Percentiles rank a stretch among this genome's conserved stretches.
These are phyloP conservation scores for Maccullochella peelii DNA, from an alignment of 2,113 vertebrate genomes.

Conservation along the genomic window DNA sequence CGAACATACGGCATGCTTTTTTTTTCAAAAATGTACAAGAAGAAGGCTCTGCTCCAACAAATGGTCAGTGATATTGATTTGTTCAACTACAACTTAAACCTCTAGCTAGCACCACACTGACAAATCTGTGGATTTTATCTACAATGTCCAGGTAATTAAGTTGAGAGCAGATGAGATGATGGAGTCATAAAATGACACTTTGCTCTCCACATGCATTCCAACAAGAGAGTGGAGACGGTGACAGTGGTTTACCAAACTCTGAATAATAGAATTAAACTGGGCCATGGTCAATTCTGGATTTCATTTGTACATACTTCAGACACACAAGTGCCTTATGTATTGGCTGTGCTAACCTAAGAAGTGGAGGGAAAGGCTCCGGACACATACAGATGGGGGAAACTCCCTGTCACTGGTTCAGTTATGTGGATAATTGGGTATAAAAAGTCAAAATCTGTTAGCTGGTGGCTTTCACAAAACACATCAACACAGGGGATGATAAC, in stretches of 20 bases:
- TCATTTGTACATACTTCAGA: background rate
- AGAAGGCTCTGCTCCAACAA: background rate
- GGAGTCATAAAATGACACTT: background rate
- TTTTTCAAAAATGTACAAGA: background rate
- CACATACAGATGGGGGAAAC: conserved; percentile 1
- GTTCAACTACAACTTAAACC: background rate
- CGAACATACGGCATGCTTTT: background rate
- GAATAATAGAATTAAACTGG: background rate
- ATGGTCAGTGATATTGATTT: no score
- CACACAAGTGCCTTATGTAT: background rate
- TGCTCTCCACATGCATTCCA: background rate
- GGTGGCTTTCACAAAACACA: background rate
- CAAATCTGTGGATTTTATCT: background rate
- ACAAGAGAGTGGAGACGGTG: background rate
- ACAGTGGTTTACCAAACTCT: background rate
- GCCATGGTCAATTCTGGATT: background rate
- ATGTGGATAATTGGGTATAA: background rate
- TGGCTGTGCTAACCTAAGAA: background rate
- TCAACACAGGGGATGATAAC: background rate
- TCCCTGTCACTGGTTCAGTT: conserved; percentile 1
- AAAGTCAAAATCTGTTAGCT: background rate
- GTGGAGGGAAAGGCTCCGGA: background rate
- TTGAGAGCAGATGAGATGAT: background rate
- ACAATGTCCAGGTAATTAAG: background rate
- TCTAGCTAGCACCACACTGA: background rate